These are phyloP conservation scores for Leptobrachium ailaonicum DNA, from an alignment of 2,113 vertebrate genomes.

Conservation along the genomic window DNA sequence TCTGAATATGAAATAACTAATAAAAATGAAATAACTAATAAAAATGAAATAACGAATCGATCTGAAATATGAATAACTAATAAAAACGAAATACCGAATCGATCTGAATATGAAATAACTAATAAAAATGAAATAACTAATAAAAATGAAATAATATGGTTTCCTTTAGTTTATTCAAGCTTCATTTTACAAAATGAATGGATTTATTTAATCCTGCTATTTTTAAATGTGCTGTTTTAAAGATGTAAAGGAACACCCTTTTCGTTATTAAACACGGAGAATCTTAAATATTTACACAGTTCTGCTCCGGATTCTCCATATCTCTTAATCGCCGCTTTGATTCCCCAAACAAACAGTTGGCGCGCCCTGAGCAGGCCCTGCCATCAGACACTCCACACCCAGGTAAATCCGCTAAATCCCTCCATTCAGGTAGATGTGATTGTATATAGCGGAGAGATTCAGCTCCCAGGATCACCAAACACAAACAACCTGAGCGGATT, in stretches of 20 bases:
- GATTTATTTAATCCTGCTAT: too few relatives aligned
- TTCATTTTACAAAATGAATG: too few relatives aligned
- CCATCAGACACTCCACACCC: background rate
- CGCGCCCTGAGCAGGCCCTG: background rate
- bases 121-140: too few relatives aligned
- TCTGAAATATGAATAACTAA: too few relatives aligned
- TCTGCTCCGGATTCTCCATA: constrained; percentile 12
- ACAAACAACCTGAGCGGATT: too few relatives aligned
- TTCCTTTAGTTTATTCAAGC: too few relatives aligned
- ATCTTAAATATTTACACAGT: constrained; percentile 27
- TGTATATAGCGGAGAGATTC: background rate
- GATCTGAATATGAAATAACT: too few relatives aligned
- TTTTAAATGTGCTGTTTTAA: background rate
- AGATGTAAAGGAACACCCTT: background rate
- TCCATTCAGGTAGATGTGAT: background rate
- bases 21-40: too few relatives aligned
- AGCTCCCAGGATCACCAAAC: background rate
- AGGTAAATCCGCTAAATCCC: background rate
- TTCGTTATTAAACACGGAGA: background rate
- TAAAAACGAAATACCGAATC: too few relatives aligned
- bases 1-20: too few relatives aligned
- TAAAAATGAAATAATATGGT: too few relatives aligned
- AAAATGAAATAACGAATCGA: too few relatives aligned
- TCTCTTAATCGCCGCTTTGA: background rate
- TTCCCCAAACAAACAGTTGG: background rate